A percentile compares a stretch with the other conserved stretches of the same genome.
These are phyloP conservation scores for Coregonus clupeaformis DNA, from an alignment of 2,113 vertebrate genomes.

Conservation along the genomic window DNA sequence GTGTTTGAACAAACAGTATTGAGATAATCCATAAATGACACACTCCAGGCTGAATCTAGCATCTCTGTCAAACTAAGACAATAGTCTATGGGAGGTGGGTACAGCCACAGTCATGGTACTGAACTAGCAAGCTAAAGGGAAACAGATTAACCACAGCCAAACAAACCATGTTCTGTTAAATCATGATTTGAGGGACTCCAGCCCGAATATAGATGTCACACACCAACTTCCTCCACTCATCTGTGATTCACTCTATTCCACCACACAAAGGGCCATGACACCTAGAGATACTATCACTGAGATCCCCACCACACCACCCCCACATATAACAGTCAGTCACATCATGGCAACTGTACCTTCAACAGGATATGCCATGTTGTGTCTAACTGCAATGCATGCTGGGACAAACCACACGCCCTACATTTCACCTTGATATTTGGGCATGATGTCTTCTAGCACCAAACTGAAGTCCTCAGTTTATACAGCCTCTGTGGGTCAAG, in stretches of 20 bases:
- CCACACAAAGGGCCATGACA: not conserved
- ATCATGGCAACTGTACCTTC: not conserved
- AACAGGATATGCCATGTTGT: constrained; percentile 25
- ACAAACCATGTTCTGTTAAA: not conserved
- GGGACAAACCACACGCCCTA: constrained; percentile 11
- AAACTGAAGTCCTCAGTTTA: not conserved
- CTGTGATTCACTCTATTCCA: constrained; percentile 40
- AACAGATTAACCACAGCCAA: not conserved
- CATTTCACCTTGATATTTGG: not conserved
- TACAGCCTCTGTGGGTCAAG: not conserved
- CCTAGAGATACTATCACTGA: not conserved
- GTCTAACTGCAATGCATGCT: constrained; percentile 21
- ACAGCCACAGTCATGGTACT: not conserved
- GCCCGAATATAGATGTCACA: not conserved
- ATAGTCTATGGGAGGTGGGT: not conserved
- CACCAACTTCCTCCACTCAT: constrained; percentile 29
- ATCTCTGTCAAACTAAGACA: not conserved
- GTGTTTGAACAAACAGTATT: too few species aligned
- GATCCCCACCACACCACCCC: constrained; percentile 28
- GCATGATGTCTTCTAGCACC: not conserved
- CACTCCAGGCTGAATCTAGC: constrained; percentile 14
- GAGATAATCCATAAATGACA: constrained; percentile 33
- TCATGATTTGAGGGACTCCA: constrained; percentile 17
- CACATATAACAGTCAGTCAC: constrained; percentile 9
- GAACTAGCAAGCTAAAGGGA: not conserved